Evolutionary conservation across 2,797 vertebrate genomes (phyloP).

Genomic region (Enteromius treurensis): DNA sequence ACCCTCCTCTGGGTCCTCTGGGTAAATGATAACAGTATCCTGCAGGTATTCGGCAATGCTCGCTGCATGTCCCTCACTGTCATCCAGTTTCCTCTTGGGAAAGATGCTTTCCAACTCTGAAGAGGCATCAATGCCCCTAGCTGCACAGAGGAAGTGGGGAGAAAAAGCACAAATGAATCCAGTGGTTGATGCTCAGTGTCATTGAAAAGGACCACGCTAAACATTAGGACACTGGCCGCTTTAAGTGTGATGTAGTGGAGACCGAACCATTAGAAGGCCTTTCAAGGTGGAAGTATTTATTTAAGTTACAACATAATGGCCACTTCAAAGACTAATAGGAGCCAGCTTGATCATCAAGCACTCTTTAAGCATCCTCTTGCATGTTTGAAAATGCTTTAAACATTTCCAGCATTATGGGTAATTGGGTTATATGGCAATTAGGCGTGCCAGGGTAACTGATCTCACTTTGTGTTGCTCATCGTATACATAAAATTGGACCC

Average conservation of each 20-base stretch:
- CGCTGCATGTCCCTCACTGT: conserved; percentile 83
- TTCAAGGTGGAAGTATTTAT: conserved; percentile 71
- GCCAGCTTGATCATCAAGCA: conserved; percentile 64
- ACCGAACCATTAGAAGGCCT: conserved; percentile 66
- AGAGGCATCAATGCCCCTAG: conserved; percentile 84
- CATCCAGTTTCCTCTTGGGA: conserved; percentile 88
- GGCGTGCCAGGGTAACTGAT: conserved; percentile 64
- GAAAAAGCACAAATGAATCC: conserved; percentile 37
- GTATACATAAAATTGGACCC: conserved; percentile 63
- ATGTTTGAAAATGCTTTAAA: conserved; percentile 68
- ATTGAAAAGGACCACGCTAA: conserved; percentile 52
- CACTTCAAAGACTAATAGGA: conserved; percentile 68
- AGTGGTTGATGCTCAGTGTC: conserved; percentile 49
- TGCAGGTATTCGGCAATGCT: conserved; percentile 94
- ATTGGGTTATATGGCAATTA: conserved; percentile 70
- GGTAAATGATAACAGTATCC: conserved; percentile 97
- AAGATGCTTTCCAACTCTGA: conserved; percentile 90
- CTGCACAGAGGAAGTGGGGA: conserved; percentile 69
- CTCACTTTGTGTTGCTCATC: conserved; percentile 65
- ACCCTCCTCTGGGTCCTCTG: conserved; percentile 94
- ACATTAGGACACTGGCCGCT: conserved; percentile 54
- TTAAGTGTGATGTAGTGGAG: conserved; percentile 64
- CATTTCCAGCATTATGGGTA: conserved; percentile 66
- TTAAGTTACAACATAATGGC: conserved; percentile 71
- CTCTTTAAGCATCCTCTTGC: conserved; percentile 64